phyloP scores from a whole-genome alignment of 1,140 invertebrate species.

The Uloborus diversus region DNA sequence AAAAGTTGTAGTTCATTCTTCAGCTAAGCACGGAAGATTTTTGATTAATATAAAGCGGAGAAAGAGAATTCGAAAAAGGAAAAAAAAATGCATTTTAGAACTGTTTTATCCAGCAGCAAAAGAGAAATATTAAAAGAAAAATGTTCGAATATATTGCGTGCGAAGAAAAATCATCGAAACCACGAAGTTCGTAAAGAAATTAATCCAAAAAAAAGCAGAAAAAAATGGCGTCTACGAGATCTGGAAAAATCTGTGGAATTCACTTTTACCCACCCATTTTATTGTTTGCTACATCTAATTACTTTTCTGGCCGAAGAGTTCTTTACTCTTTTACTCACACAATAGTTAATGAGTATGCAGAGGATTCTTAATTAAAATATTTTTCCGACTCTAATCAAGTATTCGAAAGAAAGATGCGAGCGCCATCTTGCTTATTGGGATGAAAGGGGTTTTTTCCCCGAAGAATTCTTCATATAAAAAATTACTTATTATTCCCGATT shows the following conservation, averaged over 20 bases:
- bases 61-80: too few relatives aligned
- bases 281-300: conserved; percentile 53
- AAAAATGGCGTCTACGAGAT: too few relatives aligned
- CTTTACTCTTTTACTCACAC: not conserved
- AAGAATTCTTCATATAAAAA: too few relatives aligned
- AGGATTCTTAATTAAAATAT: conserved; percentile 52
- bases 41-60: too few relatives aligned
- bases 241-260: conserved; percentile 33
- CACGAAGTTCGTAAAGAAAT: not conserved
- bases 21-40: too few relatives aligned
- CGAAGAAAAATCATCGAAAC: conserved; percentile 30
- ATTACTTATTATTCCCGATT: too few relatives aligned
- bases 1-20: too few relatives aligned
- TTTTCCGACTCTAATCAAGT: conserved; percentile 48
- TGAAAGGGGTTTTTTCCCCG: not conserved
- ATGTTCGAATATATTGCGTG: conserved; percentile 7
- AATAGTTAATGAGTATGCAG: conserved; percentile 49
- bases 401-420: conserved; percentile 27
- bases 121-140: not conserved
- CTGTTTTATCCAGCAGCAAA: not conserved
- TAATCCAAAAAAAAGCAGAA: not conserved
- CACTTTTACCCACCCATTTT: conserved; percentile 29
- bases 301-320: conserved; percentile 27
- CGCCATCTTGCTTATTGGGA: not conserved
- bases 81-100: not conserved